A percentile compares a stretch with the other conserved stretches of the same genome.
Evolutionary conservation across 1,140 invertebrate species (phyloP).

Genomic region (Geopemphigus sp.): DNA sequence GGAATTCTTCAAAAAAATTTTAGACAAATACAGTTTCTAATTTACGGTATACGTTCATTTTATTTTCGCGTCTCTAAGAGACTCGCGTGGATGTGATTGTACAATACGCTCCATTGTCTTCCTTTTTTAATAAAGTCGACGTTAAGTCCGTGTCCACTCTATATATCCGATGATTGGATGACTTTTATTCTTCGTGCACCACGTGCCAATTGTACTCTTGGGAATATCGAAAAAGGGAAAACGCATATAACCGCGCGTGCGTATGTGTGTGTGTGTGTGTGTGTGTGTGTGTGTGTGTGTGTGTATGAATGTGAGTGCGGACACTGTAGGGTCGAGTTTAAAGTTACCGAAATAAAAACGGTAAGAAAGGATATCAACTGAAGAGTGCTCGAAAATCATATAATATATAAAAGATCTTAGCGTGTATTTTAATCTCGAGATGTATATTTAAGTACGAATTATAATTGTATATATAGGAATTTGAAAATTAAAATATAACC

Average conservation of each 20-base stretch:
- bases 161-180: background rate
- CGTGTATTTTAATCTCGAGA: no score
- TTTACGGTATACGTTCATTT: no score
- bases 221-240: slow-evolving; percentile 26
- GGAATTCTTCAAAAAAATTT: no score
- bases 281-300: no score
- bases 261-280: background rate
- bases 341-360: background rate
- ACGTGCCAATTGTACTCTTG: slow-evolving; percentile 22
- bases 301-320: no score
- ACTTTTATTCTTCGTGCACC: slow-evolving; percentile 15
- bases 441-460: no score
- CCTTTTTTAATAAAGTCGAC: slow-evolving; percentile 13
- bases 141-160: background rate
- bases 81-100: background rate
- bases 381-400: no score
- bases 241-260: background rate
- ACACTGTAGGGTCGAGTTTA: background rate
- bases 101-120: background rate
- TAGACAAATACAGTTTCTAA: no score
- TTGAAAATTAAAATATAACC: no score
- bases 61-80: background rate
- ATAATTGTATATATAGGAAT: no score
- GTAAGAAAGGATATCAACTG: slow-evolving; percentile 1
- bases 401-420: no score